Evolutionary conservation across 2,888 invertebrate species (phyloP), one percentile per base, ranked within the genome.

Genomic region (Epistrophella euchroma): DNA sequence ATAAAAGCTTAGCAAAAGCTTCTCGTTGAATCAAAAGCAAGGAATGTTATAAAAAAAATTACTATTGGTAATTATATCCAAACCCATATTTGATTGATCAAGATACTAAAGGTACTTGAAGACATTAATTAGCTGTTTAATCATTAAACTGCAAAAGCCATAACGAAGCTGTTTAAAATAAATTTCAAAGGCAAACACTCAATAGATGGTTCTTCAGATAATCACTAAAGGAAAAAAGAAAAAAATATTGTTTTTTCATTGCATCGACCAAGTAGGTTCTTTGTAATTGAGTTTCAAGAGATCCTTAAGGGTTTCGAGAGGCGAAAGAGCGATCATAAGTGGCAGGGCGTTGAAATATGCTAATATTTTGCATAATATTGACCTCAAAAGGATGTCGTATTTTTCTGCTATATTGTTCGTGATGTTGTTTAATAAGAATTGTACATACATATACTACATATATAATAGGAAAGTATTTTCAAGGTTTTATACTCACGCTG

Each of bases 401-500:
- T 47, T 19, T 10, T 22, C 4, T 64, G 47, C 3, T 43, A 15
- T 43, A 15, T 47, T 22, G 19, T 68, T 68, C 37, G 13, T 52
- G 35, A 25, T 17, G n/a, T n/a, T 55, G 45, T 50, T 58, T 22
- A 43, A 50, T 45, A 15, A 37, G 22, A n/a, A 56, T 68, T n/a
- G n/a, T n/a, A n/a, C n/a, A 60, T 82, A 55, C 11, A 35, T 56
- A 17, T 56, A 17, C 0, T 56, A 17, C 4, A n/a, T 4, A 19
- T 40, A 22, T 37, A 17, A 22, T 22, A 58, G 58, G 11, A 58
- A 66, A 32, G 47, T 37, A 37, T 22, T 52, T 52, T 68, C 35
- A 68, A 52, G 68, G 68, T 35, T 60, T 62, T 28, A 32, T 82
- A 92, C 92, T 92, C 91, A 92, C 92, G 92, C 92, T 89, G 92